These are phyloP conservation scores for Drosophila rellima DNA, from an alignment of 2,888 invertebrate species.

Conservation along the genomic window DNA sequence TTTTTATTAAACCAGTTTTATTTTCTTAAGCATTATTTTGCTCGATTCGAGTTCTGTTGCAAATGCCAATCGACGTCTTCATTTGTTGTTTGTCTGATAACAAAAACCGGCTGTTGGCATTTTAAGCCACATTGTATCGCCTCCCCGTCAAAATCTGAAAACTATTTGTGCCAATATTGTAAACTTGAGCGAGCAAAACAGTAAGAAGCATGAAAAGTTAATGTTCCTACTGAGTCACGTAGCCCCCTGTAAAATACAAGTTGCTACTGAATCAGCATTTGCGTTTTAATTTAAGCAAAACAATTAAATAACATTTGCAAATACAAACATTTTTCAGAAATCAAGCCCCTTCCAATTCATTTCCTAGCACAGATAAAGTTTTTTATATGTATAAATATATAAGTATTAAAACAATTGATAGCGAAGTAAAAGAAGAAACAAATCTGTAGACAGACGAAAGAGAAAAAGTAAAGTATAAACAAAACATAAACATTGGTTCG, in stretches of 20 bases:
- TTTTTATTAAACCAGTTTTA: constrained; percentile 33
- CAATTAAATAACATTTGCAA: constrained; percentile 27
- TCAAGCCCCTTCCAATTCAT: not conserved
- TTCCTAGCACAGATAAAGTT: constrained; percentile 43
- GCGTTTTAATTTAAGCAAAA: constrained; percentile 16
- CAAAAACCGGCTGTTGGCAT: constrained; percentile 73
- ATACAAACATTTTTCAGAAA: constrained; percentile 15
- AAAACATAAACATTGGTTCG: constrained; percentile 14
- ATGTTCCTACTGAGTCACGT: constrained; percentile 55
- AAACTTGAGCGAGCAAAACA: constrained; percentile 30
- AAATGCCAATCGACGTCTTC: constrained; percentile 38
- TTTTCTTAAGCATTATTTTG: constrained; percentile 17
- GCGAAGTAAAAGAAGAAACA: constrained; percentile 9
- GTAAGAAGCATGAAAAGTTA: constrained; percentile 22
- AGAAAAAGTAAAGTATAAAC: constrained; percentile 12
- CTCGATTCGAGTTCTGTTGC: constrained; percentile 18
- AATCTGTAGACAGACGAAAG: constrained; percentile 5
- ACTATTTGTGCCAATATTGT: constrained; percentile 52
- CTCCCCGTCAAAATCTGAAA: constrained; percentile 5
- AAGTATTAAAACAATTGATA: constrained; percentile 25
- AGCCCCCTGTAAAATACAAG: not conserved
- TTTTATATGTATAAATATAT: constrained; percentile 6
- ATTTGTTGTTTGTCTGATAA: constrained; percentile 31
- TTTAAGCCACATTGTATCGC: constrained; percentile 42
- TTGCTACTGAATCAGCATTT: constrained; percentile 15